Percentiles rank a stretch among this genome's conserved stretches.
Conservation (phyloP, 2,888 invertebrate genomes). For the Thereva nobilitata region DNA sequence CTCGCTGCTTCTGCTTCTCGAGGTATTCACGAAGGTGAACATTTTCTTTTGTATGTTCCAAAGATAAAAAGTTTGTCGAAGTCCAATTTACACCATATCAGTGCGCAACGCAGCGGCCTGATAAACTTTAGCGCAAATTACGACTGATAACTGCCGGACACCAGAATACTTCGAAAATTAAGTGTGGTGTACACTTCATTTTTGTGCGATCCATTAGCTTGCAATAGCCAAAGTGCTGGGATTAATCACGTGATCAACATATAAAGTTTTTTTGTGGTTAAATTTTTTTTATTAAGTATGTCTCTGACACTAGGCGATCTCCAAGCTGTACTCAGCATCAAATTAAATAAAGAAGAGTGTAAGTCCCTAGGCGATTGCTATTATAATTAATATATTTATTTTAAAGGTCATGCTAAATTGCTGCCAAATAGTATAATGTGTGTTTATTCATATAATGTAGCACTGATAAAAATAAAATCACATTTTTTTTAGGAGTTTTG, state of each 20-base stretch:
- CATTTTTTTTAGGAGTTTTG: too few species aligned
- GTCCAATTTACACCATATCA: slow-evolving; percentile 12
- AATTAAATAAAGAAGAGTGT: slow-evolving; percentile 42
- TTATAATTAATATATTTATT: slow-evolving; percentile 1
- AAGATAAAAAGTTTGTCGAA: slow-evolving; percentile 16
- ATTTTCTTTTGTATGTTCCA: background rate
- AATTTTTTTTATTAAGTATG: slow-evolving; percentile 18
- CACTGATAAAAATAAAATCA: too few species aligned
- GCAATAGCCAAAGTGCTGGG: slow-evolving; percentile 14
- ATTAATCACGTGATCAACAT: slow-evolving; percentile 23
- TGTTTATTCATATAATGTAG: too few species aligned
- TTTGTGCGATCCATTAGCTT: background rate
- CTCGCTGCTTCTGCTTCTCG: slow-evolving; percentile 1
- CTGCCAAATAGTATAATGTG: too few species aligned
- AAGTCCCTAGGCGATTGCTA: slow-evolving; percentile 33
- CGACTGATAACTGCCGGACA: slow-evolving; percentile 4
- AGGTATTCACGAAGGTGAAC: slow-evolving; percentile 4
- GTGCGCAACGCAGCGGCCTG: slow-evolving; percentile 1
- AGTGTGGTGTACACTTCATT: slow-evolving; percentile 4
- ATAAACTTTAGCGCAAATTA: slow-evolving; percentile 9
- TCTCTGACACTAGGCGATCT: slow-evolving; percentile 40
- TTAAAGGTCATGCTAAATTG: slow-evolving; percentile 7
- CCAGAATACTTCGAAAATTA: slow-evolving; percentile 11
- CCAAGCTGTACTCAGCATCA: slow-evolving; percentile 39
- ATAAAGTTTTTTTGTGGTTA: background rate